Evolutionary conservation across 64 coral and sea anemone species (phyloP).

Genomic region (Montipora foliosa): DNA sequence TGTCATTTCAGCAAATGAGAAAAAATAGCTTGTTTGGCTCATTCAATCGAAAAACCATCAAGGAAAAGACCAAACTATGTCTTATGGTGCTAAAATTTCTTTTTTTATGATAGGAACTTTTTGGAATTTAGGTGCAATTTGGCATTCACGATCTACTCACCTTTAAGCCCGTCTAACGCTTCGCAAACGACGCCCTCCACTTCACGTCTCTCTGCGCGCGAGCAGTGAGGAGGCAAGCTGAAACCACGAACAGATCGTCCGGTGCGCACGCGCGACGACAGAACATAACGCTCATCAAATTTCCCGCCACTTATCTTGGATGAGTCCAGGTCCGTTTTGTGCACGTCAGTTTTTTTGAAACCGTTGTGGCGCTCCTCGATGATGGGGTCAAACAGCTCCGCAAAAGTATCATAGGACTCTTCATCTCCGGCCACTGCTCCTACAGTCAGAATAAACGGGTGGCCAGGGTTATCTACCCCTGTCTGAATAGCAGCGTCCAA

Average conservation of each 20-base stretch:
- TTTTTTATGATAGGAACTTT: no score
- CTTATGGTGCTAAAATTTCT: no score
- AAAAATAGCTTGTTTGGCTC: no score
- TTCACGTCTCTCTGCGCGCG: constrained; percentile 91
- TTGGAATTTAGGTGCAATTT: no score
- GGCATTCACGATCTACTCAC: constrained; percentile 3
- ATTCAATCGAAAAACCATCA: no score
- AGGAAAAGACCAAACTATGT: no score
- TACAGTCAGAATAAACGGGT: constrained; percentile 91
- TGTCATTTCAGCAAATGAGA: no score
- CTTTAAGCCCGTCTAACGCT: constrained; percentile 85
- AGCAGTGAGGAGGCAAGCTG: constrained; percentile 86
- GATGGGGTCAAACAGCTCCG: constrained; percentile 92
- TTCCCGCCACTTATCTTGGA: constrained; percentile 85
- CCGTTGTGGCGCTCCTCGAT: constrained; percentile 96
- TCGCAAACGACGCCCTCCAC: constrained; percentile 91
- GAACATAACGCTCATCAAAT: constrained; percentile 93
- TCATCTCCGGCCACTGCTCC: constrained; percentile 93
- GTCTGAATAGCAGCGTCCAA: constrained; percentile 92
- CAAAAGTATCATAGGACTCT: constrained; percentile 95
- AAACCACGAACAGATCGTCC: constrained; percentile 96
- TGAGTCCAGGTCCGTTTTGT: constrained; percentile 88
- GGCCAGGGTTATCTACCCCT: constrained; percentile 95
- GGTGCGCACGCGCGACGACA: constrained; percentile 97
- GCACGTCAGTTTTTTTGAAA: constrained; percentile 77